A percentile compares a stretch with the other conserved stretches of the same genome.
These are phyloP conservation scores for Ommatoiulus sabulosus DNA, from an alignment of 2,888 invertebrate species.

Conservation along the genomic window DNA sequence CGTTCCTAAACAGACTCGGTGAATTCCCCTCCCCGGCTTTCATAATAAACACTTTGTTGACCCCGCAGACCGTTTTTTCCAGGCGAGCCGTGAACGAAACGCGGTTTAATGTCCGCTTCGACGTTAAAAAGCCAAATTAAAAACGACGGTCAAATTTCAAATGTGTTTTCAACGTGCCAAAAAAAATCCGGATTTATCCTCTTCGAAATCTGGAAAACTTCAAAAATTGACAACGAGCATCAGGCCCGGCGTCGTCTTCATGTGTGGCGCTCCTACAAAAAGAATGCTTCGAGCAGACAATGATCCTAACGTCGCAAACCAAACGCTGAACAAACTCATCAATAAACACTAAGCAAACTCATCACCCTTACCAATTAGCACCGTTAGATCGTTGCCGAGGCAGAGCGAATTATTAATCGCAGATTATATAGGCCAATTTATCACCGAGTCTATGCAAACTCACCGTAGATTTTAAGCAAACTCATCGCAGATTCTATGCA, in stretches of 20 bases:
- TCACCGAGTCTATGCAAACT: too few species aligned
- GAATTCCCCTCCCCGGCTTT: neutral
- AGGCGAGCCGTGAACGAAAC: neutral
- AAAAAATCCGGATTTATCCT: neutral
- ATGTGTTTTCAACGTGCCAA: neutral
- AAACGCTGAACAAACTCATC: too few species aligned
- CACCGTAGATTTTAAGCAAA: too few species aligned
- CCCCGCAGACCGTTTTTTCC: neutral
- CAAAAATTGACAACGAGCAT: neutral
- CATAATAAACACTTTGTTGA: conserved; percentile 19
- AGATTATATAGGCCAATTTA: too few species aligned
- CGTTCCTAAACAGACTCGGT: too few species aligned
- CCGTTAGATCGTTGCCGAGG: too few species aligned
- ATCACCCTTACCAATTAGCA: too few species aligned
- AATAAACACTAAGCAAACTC: too few species aligned
- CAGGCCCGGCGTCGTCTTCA: neutral
- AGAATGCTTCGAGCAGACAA: too few species aligned
- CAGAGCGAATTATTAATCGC: too few species aligned
- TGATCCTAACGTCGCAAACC: too few species aligned
- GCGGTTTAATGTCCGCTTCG: neutral
- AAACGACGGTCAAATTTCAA: neutral
- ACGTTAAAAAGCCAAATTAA: neutral
- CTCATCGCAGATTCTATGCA: too few species aligned
- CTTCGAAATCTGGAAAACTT: neutral
- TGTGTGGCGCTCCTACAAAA: neutral